These are phyloP conservation scores for Chirona hameri DNA, from an alignment of 2,888 invertebrate genomes.

Conservation along the genomic window DNA sequence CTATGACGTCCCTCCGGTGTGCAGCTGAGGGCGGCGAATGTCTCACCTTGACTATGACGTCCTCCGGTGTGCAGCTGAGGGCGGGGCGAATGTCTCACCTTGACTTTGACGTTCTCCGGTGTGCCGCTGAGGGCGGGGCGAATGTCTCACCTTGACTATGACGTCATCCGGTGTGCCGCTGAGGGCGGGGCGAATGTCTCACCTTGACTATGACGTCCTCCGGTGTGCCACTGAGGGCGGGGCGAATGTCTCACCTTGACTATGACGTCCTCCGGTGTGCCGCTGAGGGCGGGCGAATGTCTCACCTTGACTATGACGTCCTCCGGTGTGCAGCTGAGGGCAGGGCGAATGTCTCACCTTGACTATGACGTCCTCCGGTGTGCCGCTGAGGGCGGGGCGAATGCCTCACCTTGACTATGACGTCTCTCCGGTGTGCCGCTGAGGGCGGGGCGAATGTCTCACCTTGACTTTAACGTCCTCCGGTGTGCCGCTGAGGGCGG, in stretches of 20 bases:
- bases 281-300: too few species aligned
- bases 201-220: too few species aligned
- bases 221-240: not conserved
- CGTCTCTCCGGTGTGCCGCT: too few species aligned
- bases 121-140: not conserved
- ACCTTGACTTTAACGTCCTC: conserved; percentile 68
- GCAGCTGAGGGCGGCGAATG: not conserved
- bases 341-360: conserved; percentile 52
- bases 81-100: too few species aligned
- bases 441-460: conserved; percentile 35
- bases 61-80: conserved; percentile 47
- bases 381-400: conserved; percentile 37
- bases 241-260: conserved; percentile 55
- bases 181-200: too few species aligned
- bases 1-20: too few species aligned
- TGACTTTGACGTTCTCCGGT: too few species aligned
- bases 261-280: conserved; percentile 57
- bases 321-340: not conserved
- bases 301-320: too few species aligned
- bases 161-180: conserved; percentile 54
- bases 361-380: conserved; percentile 60
- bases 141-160: conserved; percentile 58
- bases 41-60: conserved; percentile 64
- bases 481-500: conserved; percentile 37
- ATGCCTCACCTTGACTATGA: too few species aligned